Base-by-base conservation (phyloP, 2,888 invertebrate genomes). In the Drosophila demipolita region DNA sequence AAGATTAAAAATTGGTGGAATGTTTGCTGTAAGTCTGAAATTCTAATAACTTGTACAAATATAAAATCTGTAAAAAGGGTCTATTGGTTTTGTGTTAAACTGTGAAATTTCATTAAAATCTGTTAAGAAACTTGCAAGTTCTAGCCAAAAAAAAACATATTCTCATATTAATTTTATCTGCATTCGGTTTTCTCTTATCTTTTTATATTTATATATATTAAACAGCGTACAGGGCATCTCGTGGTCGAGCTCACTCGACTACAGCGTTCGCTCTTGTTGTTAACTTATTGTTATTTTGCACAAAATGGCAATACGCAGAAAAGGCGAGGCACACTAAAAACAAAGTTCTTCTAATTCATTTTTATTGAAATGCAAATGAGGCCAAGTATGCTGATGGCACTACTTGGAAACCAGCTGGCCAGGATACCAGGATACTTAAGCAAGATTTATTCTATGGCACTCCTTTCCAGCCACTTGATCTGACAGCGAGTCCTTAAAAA, bases 281-380 rank as follows among this genome's bases (percentile, higher is more conserved):
- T 8, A 45, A 20, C 20, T 20, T 68, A 26, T 26, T 40, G 53
- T 49, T 83, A 65, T 55, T 58, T 53, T 49, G 23, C 20, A 62
- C 57, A 48, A 50, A 26, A 33, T 11, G 33, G 17, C 54, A 42
- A n/a, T 33, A 2, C 49, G 26, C 26, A 17, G 3, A 17, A 36
- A 20, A 61, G 58, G 3, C 55, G 17, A 49, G 42, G 17, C 12
- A 23, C 15, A 58, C 54, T 26, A 20, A 55, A 52, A 49, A 62
- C 36, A 38, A 66, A 69, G 42, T n/a, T 35, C 40, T 55, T 36
- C 66, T 52, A 59, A 75, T 82, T 72, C 66, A 57, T 57, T 79
- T 65, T 70, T 66, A 62, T 50, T 63, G 26, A 68, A 79, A 77
- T 83, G 78, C 74, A 83, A 87, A 79, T 86, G 79, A 75, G 72